Evolutionary conservation across 2,888 invertebrate genomes (phyloP).

Genomic region (Chironomus riparius): DNA sequence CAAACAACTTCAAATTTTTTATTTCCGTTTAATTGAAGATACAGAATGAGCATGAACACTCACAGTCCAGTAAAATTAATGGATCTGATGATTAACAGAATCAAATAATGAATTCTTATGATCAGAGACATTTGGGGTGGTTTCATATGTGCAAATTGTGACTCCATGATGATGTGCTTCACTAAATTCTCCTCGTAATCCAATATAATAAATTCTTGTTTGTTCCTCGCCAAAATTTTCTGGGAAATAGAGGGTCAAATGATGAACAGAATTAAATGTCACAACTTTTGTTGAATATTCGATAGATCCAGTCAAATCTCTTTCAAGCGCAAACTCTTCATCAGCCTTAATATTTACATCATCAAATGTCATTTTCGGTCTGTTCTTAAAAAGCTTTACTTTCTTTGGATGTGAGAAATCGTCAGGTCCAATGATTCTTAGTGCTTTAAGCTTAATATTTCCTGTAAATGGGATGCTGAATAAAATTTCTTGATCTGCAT

Average conservation of each 20-base stretch:
- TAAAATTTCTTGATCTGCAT: slow-evolving; percentile 89
- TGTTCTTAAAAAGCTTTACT: slow-evolving; percentile 88
- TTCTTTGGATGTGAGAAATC: slow-evolving; percentile 75
- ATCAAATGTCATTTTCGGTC: slow-evolving; percentile 91
- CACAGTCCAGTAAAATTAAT: too few species aligned
- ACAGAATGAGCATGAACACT: too few species aligned
- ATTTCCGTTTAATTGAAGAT: too few species aligned
- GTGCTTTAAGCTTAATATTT: slow-evolving; percentile 88
- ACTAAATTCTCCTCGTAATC: slow-evolving; percentile 85
- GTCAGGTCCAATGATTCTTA: slow-evolving; percentile 85
- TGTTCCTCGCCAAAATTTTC: slow-evolving; percentile 74
- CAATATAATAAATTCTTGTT: slow-evolving; percentile 87
- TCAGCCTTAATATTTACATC: slow-evolving; percentile 65
- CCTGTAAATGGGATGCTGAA: slow-evolving; percentile 97
- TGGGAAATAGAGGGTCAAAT: slow-evolving; percentile 85
- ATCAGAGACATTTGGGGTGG: slow-evolving; percentile 74
- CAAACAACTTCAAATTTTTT: too few species aligned
- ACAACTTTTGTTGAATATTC: slow-evolving; percentile 85
- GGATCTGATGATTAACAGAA: slow-evolving; percentile 50
- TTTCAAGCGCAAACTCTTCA: slow-evolving; percentile 80
- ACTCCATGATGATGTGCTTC: slow-evolving; percentile 80
- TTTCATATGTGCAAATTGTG: slow-evolving; percentile 84
- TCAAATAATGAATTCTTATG: slow-evolving; percentile 65
- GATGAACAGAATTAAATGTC: slow-evolving; percentile 81
- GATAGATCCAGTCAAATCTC: slow-evolving; percentile 65